Conservation (phyloP, 2,888 invertebrate species). For the Ditylenchus weischeri region DNA sequence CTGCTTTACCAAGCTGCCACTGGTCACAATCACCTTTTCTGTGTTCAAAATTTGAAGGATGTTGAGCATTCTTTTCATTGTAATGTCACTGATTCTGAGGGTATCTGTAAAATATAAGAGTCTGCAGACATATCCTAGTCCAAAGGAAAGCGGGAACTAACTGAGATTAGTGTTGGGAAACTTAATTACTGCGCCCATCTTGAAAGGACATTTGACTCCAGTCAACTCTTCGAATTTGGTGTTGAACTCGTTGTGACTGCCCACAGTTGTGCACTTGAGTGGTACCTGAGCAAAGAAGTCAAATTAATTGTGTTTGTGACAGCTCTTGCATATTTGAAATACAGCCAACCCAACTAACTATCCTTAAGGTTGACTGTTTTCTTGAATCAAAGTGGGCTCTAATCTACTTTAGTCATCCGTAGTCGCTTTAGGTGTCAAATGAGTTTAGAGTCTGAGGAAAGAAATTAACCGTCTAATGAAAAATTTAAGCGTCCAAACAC, state of each 20-base stretch:
- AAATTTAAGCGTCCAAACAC: too few relatives aligned
- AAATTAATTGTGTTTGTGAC: background rate
- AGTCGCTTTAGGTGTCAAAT: too few relatives aligned
- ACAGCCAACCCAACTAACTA: too few relatives aligned
- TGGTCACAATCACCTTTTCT: constrained; percentile 43
- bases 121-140: too few relatives aligned
- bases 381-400: too few relatives aligned
- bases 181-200: constrained; percentile 50
- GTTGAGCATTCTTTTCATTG: constrained; percentile 41
- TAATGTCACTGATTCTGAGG: constrained; percentile 50
- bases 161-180: constrained; percentile 38
- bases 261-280: constrained; percentile 37
- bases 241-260: constrained; percentile 28
- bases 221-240: constrained; percentile 37
- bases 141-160: too few relatives aligned
- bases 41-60: constrained; percentile 32
- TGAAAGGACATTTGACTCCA: constrained; percentile 48
- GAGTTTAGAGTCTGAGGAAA: too few relatives aligned
- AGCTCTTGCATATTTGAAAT: too few relatives aligned
- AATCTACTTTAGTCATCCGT: too few relatives aligned
- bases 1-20: constrained; percentile 34
- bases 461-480: too few relatives aligned
- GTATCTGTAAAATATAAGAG: constrained; percentile 37
- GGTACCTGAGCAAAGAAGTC: constrained; percentile 37
- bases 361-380: too few relatives aligned